Conservation (phyloP, 2,113 vertebrate genomes). For the Ailuropoda melanoleuca region DNA sequence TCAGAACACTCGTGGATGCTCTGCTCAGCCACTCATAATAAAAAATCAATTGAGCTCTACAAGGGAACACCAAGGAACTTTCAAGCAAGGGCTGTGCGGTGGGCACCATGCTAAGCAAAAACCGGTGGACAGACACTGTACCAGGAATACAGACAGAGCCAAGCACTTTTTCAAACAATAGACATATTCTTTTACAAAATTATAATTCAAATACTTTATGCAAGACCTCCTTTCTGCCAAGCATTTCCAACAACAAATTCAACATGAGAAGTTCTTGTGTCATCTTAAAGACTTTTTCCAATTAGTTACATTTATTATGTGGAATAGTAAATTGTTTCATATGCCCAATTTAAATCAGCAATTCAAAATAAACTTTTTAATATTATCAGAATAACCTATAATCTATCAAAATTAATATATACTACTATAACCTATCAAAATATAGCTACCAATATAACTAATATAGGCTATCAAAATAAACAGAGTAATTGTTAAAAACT, state of each 20-base stretch:
- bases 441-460: neutral
- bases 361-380: neutral
- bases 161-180: neutral
- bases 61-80: neutral
- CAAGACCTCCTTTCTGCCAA: neutral
- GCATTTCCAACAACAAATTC: neutral
- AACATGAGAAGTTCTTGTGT: neutral
- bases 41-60: neutral
- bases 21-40: neutral
- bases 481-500: neutral
- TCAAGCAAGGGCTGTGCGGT: neutral
- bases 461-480: neutral
- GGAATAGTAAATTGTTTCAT: neutral
- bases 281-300: neutral
- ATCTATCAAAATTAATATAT: neutral
- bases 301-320: neutral
- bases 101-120: neutral
- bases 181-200: neutral
- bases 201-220: neutral
- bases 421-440: neutral
- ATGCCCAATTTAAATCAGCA: neutral
- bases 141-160: neutral
- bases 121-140: neutral
- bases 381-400: neutral
- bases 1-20: neutral